Conservation (phyloP, 2,113 vertebrate species). For the Macrotis lagotis region DNA sequence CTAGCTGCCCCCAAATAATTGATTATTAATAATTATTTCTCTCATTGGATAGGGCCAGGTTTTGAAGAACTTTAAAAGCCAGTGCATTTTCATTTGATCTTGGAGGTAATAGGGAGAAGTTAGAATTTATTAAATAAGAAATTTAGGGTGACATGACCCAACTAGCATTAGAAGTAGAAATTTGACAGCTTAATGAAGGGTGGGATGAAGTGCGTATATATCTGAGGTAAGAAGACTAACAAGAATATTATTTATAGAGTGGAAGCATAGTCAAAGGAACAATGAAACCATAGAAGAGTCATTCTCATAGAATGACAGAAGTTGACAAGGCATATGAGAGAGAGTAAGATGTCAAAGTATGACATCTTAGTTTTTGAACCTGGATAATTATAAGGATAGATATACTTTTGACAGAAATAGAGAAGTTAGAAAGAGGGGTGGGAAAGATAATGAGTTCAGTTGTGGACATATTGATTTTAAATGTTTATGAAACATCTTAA, state of each 20-base stretch:
- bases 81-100: background rate
- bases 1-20: too few relatives aligned
- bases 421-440: background rate
- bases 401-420: background rate
- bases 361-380: background rate
- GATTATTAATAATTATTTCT: too few relatives aligned
- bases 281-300: background rate
- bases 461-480: background rate
- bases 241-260: background rate
- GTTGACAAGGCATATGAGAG: background rate
- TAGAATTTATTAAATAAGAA: background rate
- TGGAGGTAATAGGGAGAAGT: background rate
- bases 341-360: background rate
- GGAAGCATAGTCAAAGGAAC: background rate
- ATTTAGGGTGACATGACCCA: background rate
- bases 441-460: background rate
- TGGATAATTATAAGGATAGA: background rate
- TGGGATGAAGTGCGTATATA: background rate
- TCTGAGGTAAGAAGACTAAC: background rate
- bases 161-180: background rate
- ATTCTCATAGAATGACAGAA: background rate
- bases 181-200: background rate
- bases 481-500: background rate
- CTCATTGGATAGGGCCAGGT: background rate
- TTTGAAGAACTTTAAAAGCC: background rate